Conservation (phyloP, 2,888 invertebrate genomes). For the Horisme vitalbata region DNA sequence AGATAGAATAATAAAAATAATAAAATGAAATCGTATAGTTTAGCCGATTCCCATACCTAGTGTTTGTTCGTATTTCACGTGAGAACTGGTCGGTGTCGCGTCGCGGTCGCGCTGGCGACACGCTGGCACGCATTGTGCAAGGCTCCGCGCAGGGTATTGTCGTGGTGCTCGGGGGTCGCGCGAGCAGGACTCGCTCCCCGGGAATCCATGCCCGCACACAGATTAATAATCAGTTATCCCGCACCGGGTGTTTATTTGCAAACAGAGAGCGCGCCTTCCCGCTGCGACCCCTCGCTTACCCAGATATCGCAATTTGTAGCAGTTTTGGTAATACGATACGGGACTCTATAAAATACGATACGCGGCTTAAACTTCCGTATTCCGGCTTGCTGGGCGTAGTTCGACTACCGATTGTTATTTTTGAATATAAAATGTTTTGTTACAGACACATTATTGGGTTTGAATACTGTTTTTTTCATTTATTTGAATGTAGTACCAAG, state of each 20-base stretch:
- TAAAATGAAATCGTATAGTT: slow-evolving; percentile 2
- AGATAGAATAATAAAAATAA: slow-evolving; percentile 1
- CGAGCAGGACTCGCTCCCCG: slow-evolving; percentile 5
- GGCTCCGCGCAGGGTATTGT: slow-evolving; percentile 44
- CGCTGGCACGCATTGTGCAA: slow-evolving; percentile 67
- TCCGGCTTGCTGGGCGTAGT: slow-evolving; percentile 2
- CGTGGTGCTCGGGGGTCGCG: slow-evolving; percentile 12
- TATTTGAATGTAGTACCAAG: too few species aligned
- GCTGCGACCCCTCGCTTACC: slow-evolving; percentile 48
- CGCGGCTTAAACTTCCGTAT: slow-evolving; percentile 24
- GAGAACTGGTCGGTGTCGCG: slow-evolving; percentile 56
- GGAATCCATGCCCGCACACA: slow-evolving; percentile 16
- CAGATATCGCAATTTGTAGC: slow-evolving; percentile 69
- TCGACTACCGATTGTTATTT: slow-evolving; percentile 14
- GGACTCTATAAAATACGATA: slow-evolving; percentile 24
- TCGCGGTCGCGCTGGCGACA: slow-evolving; percentile 50
- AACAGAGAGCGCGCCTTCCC: slow-evolving; percentile 69
- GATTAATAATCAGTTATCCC: slow-evolving; percentile 32
- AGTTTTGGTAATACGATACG: slow-evolving; percentile 64
- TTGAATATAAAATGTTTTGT: background rate
- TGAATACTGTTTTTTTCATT: background rate
- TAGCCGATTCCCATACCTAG: slow-evolving; percentile 27
- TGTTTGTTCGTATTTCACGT: slow-evolving; percentile 63
- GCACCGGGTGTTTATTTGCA: slow-evolving; percentile 81
- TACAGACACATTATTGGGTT: background rate